Conservation (phyloP, 2,797 vertebrate genomes). For the Halcyon leucocephala region DNA sequence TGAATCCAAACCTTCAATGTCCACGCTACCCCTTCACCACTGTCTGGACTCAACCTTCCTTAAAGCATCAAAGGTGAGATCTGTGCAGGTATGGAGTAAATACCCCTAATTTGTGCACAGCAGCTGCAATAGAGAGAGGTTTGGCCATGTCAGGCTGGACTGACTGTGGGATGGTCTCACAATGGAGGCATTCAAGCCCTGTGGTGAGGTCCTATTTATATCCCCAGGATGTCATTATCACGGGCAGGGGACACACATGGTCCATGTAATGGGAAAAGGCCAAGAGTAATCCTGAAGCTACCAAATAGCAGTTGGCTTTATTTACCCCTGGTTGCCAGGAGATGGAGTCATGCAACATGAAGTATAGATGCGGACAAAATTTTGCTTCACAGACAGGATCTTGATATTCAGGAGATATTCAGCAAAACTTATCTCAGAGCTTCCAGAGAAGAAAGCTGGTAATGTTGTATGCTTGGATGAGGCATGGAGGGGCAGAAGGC, state of each 20-base stretch:
- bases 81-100: background rate
- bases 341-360: constrained; percentile 37
- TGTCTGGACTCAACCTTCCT: background rate
- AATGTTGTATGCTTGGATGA: background rate
- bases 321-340: constrained; percentile 51
- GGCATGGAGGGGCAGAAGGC: background rate
- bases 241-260: background rate
- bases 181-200: background rate
- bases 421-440: background rate
- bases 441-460: background rate
- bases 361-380: background rate
- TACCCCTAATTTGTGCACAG: background rate
- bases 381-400: background rate
- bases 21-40: background rate
- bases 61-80: background rate
- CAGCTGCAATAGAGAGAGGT: background rate
- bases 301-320: background rate
- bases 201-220: background rate
- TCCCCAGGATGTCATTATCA: background rate
- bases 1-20: background rate
- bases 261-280: background rate
- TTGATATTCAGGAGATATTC: background rate
- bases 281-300: background rate
- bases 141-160: background rate
- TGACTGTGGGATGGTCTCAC: background rate